A percentile compares a stretch with the other conserved stretches of the same genome.
phyloP scores from a whole-genome alignment of 2,888 invertebrate genomes.

The Pachliopta kotzebuea region DNA sequence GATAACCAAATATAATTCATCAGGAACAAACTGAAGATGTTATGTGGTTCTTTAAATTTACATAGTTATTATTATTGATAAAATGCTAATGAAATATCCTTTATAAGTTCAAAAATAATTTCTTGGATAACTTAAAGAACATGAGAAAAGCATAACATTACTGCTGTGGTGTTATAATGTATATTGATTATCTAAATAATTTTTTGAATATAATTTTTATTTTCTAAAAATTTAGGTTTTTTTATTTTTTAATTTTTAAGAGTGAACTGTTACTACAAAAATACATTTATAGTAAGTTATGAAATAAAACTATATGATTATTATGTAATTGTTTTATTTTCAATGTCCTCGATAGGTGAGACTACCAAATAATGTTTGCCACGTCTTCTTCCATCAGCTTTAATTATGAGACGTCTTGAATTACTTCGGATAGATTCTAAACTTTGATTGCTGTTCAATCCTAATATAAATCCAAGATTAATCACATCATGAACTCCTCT shows the following conservation, averaged over 20 bases:
- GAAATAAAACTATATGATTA: slow-evolving; percentile 34
- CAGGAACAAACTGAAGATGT: too few species aligned
- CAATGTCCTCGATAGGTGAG: slow-evolving; percentile 37
- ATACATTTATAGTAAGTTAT: background rate
- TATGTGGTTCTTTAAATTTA: too few species aligned
- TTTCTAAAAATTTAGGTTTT: too few species aligned
- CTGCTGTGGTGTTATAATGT: too few species aligned
- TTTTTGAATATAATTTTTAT: too few species aligned
- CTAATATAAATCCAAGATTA: slow-evolving; percentile 86
- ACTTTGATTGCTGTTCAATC: slow-evolving; percentile 84
- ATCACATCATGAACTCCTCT: slow-evolving; percentile 89
- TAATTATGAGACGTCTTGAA: slow-evolving; percentile 81
- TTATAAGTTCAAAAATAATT: too few species aligned
- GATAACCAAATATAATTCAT: too few species aligned
- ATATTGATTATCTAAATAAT: too few species aligned
- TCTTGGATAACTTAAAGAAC: too few species aligned
- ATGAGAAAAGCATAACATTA: too few species aligned
- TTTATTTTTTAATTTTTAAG: background rate
- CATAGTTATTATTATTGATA: too few species aligned
- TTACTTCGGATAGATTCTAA: slow-evolving; percentile 82
- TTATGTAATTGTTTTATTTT: slow-evolving; percentile 46
- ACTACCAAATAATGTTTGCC: slow-evolving; percentile 69
- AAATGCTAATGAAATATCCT: too few species aligned
- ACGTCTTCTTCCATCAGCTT: slow-evolving; percentile 77
- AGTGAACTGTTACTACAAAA: background rate